These are phyloP conservation scores for Argynnis bischoffii DNA, from an alignment of 2,888 invertebrate genomes.

Conservation along the genomic window DNA sequence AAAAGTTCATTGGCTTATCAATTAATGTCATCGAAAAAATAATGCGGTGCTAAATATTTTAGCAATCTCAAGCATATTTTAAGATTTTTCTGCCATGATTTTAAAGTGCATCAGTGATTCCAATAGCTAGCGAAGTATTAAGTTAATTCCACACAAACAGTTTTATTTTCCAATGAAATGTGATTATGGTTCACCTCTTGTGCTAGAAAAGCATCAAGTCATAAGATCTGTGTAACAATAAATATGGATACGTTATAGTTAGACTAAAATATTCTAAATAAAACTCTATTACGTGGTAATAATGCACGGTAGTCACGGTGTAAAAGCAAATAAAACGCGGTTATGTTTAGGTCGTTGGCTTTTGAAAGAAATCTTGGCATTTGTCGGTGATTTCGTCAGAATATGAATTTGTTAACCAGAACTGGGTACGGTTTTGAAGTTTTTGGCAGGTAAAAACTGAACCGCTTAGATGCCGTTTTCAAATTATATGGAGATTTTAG, in stretches of 20 bases:
- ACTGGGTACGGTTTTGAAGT: conserved; percentile 42
- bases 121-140: neutral
- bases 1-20: conserved; percentile 47
- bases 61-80: neutral
- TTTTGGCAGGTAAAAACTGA: conserved; percentile 38
- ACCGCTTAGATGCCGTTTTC: neutral
- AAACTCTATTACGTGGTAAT: conserved; percentile 41
- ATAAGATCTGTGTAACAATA: conserved; percentile 35
- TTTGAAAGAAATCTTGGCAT: conserved; percentile 76
- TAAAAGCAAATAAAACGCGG: conserved; percentile 44
- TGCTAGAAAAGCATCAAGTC: conserved; percentile 57
- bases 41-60: conserved; percentile 12
- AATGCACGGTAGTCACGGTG: conserved; percentile 34
- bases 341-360: conserved; percentile 70
- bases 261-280: conserved; percentile 36
- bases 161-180: conserved; percentile 48
- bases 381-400: conserved; percentile 70
- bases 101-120: neutral
- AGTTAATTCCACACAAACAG: conserved; percentile 35
- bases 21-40: conserved; percentile 34
- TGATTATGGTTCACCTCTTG: conserved; percentile 52
- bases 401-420: conserved; percentile 70
- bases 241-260: conserved; percentile 15
- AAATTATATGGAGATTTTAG: neutral
- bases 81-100: neutral